Conservation (phyloP, 2,113 vertebrate genomes). For the Tragelaphus strepsiceros region DNA sequence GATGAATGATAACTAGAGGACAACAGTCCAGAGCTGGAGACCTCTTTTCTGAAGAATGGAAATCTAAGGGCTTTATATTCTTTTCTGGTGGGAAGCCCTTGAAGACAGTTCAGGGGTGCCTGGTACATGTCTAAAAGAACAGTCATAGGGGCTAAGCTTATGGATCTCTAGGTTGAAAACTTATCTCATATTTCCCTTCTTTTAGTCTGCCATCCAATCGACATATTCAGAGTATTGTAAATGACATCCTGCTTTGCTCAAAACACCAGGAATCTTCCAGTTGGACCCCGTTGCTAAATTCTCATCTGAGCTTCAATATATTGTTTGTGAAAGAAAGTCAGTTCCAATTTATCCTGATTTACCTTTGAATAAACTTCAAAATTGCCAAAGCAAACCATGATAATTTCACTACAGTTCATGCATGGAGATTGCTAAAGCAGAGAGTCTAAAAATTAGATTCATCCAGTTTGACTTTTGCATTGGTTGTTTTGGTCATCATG, state of each 20-base stretch:
- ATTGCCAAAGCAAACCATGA: background rate
- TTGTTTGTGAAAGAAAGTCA: background rate
- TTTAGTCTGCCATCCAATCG: background rate
- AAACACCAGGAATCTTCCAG: background rate
- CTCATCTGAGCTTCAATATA: background rate
- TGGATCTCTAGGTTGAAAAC: background rate
- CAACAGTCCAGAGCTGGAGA: background rate
- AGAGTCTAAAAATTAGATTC: background rate
- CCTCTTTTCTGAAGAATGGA: background rate
- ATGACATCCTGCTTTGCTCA: background rate
- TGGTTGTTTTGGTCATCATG: background rate
- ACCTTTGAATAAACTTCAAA: background rate
- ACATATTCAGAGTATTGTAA: background rate
- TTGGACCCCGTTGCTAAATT: background rate
- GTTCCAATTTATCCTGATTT: background rate
- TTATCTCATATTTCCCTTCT: background rate
- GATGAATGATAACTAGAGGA: background rate
- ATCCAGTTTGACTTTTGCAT: background rate
- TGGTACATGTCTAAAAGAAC: background rate
- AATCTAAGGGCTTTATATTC: background rate
- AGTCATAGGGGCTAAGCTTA: background rate
- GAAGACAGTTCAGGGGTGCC: background rate
- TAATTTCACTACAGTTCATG: background rate
- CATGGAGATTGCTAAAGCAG: background rate
- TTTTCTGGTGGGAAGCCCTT: background rate